A percentile compares a stretch with the other conserved stretches of the same genome.
Evolutionary conservation across 1,140 invertebrate genomes (phyloP).

Genomic region (Drosophila carrolli): DNA sequence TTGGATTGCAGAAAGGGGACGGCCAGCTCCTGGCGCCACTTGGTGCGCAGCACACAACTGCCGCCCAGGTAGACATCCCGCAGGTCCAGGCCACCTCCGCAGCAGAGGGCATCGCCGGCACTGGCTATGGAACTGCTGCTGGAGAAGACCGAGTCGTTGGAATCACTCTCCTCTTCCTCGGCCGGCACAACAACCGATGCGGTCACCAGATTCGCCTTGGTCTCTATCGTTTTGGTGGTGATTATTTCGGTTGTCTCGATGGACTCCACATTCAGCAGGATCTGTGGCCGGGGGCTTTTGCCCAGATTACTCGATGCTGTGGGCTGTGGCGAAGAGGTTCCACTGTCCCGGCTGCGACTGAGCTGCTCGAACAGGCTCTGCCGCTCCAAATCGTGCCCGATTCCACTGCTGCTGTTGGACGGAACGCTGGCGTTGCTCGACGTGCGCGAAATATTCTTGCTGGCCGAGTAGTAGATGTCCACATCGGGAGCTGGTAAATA

Average conservation of each 20-base stretch:
- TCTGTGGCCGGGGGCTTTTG: constrained; percentile 67
- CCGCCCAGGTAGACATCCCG: constrained; percentile 90
- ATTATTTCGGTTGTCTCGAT: constrained; percentile 83
- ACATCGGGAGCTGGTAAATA: constrained; percentile 62
- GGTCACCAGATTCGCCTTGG: constrained; percentile 47
- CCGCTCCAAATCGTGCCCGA: constrained; percentile 63
- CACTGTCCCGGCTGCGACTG: constrained; percentile 77
- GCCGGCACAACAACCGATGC: constrained; percentile 10
- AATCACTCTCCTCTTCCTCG: constrained; percentile 81
- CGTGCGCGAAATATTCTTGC: constrained; percentile 80
- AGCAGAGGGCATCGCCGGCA: constrained; percentile 62
- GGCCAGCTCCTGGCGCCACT: constrained; percentile 95
- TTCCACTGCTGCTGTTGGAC: constrained; percentile 75
- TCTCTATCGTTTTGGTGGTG: constrained; percentile 76
- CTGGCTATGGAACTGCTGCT: constrained; percentile 80
- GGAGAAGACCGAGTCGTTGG: constrained; percentile 84
- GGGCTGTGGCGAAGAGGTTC: constrained; percentile 83
- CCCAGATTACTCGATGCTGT: constrained; percentile 44
- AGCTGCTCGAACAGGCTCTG: constrained; percentile 62
- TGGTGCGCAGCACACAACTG: constrained; percentile 98
- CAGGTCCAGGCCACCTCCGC: constrained; percentile 57
- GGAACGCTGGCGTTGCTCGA: constrained; percentile 83
- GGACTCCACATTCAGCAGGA: constrained; percentile 76
- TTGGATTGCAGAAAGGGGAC: constrained; percentile 95
- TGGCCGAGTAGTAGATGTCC: constrained; percentile 75